Evolutionary conservation across 2,113 vertebrate species (phyloP).

Genomic region (Bubo blakistoni): DNA sequence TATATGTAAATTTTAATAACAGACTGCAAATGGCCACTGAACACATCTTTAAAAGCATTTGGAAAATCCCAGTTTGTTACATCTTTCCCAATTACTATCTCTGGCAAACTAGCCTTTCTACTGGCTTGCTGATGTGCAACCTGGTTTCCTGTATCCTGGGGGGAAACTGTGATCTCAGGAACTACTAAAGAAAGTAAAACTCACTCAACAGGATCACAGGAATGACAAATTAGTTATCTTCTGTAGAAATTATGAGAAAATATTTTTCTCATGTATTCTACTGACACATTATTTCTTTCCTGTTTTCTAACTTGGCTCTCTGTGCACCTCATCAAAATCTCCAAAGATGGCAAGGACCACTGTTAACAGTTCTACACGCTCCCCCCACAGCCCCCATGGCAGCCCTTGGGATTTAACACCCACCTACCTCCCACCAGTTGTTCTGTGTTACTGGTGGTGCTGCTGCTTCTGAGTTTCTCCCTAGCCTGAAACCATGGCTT

Average conservation of each 20-base stretch:
- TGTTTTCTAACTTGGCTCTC: not conserved
- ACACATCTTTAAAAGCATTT: not conserved
- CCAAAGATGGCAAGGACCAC: not conserved
- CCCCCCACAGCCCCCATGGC: not conserved
- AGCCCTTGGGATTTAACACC: not conserved
- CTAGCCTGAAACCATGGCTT: not conserved
- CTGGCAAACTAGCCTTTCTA: not conserved
- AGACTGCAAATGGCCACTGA: not conserved
- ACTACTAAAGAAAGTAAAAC: not conserved
- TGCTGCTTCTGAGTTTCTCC: not conserved
- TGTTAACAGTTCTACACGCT: not conserved
- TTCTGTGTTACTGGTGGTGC: rapidly evolving
- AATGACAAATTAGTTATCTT: not conserved
- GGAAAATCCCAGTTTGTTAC: not conserved
- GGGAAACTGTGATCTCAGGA: not conserved
- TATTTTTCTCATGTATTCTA: not conserved
- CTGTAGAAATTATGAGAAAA: not conserved
- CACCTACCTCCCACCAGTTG: not conserved
- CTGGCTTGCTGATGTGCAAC: not conserved
- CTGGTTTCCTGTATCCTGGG: not conserved
- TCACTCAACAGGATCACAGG: not conserved
- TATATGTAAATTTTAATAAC: not conserved
- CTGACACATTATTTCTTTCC: not conserved
- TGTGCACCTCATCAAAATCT: not conserved
- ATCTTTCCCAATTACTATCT: not conserved